Evolutionary conservation across 2,113 vertebrate genomes (phyloP).

Genomic region (Strix uralensis): DNA sequence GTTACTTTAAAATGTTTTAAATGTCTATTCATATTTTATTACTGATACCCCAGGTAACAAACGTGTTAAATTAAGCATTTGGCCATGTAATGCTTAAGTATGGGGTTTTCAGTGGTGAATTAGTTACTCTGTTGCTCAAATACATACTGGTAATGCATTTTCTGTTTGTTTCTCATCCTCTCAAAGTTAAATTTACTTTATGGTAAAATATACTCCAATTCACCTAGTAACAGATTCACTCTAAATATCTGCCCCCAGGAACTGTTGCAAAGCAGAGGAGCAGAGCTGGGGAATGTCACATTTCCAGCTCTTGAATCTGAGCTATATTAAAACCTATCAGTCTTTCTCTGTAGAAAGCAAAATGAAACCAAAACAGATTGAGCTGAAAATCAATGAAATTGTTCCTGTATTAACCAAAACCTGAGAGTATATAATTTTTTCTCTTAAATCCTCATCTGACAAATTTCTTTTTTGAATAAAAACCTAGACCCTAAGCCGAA

Average conservation of each 20-base stretch:
- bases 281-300: background rate
- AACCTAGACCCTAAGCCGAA: background rate
- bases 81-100: background rate
- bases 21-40: conserved; percentile 7
- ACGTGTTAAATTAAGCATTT: background rate
- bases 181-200: background rate
- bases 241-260: background rate
- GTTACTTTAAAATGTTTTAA: background rate
- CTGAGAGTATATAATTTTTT: background rate
- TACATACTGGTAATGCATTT: background rate
- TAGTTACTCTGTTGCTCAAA: background rate
- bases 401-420: background rate
- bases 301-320: background rate
- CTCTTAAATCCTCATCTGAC: background rate
- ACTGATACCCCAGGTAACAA: background rate
- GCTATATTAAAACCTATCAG: background rate
- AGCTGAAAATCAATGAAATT: conserved; percentile 3
- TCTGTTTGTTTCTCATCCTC: background rate
- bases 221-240: background rate
- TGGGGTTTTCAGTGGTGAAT: background rate
- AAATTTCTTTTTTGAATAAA: background rate
- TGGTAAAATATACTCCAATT: background rate
- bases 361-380: background rate
- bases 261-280: background rate
- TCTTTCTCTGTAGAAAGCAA: background rate